Percentiles rank a stretch among this genome's conserved stretches.
These are phyloP conservation scores for Hippocampus comes DNA, from an alignment of 2,113 vertebrate species.

Conservation along the genomic window DNA sequence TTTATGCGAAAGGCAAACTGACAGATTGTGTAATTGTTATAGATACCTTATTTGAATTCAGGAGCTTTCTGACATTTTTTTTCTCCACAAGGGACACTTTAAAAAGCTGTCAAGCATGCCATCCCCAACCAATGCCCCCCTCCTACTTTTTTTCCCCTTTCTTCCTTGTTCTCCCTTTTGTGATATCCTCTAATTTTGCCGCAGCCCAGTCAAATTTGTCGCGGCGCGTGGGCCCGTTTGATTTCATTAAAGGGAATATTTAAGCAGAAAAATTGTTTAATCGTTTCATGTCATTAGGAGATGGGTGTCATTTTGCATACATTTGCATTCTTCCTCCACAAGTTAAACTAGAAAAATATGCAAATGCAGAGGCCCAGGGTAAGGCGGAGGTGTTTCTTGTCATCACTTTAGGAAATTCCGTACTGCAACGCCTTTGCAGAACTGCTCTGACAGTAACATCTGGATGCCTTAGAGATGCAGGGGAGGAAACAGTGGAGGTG, in stretches of 20 bases:
- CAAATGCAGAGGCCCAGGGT: constrained; percentile 86
- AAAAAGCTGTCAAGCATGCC: constrained; percentile 65
- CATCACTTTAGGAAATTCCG: constrained; percentile 88
- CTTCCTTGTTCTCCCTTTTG: constrained; percentile 56
- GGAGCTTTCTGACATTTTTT: constrained; percentile 44
- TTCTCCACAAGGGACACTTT: constrained; percentile 56
- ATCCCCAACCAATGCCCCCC: constrained; percentile 50
- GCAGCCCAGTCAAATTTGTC: constrained; percentile 88
- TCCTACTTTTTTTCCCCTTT: constrained; percentile 5
- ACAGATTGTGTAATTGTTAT: constrained; percentile 68
- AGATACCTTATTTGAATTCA: constrained; percentile 69
- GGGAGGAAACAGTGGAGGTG: constrained; percentile 39
- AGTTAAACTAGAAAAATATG: constrained; percentile 89
- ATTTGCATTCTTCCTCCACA: constrained; percentile 92
- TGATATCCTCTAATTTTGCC: constrained; percentile 84
- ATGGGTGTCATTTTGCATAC: constrained; percentile 98
- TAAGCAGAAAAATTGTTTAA: constrained; percentile 99
- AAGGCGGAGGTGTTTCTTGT: constrained; percentile 94
- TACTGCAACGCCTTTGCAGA: constrained; percentile 76
- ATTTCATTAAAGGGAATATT: constrained; percentile 99
- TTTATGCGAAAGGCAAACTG: constrained; percentile 51
- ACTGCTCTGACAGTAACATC: constrained; percentile 72
- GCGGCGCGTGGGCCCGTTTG: constrained; percentile 86
- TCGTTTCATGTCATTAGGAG: constrained; percentile 97
- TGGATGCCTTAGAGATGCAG: constrained; percentile 59